Evolutionary conservation across 2,888 invertebrate species (phyloP), one percentile per base, ranked within the genome.

Genomic region (Amiota communis): DNA sequence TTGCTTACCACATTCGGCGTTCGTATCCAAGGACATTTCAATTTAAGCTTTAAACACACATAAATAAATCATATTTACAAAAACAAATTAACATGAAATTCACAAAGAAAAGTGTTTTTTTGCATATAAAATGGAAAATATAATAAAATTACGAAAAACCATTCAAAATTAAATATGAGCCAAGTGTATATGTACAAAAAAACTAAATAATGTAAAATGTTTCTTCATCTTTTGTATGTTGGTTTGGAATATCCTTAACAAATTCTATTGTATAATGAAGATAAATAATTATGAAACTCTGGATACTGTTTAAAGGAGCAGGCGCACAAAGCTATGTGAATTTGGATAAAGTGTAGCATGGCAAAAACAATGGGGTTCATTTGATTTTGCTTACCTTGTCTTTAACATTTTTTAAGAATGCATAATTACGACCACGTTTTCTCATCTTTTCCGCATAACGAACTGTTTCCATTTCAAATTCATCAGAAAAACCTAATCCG

Each of bases 401-500:
- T 89, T 96, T 96, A 12, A 98, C 94, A 86, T 93, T 96, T 89
- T 95, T 96, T 81, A 97, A 93, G 88, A 97, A 95, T 83, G 97
- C 97, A 89, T 95, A 95, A 72, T 90, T 88, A 68, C 88, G 87
- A 20, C 88, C 87, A 47, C 87, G 87, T 88, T 88, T 92, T 90
- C 72, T 92, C 90, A 84, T 91, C 89, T 79, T 92, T 88, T 89
- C 91, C 86, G 81, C 91, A 86, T 88, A 91, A 85, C 86, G 92
- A 88, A 71, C 95, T 74, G 93, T 95, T 90, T 98, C 98, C 86
- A 95, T 92, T 90, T 99, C 98, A 90, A 99, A 99, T 87, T 98
- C 97, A 89, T 99, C 98, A 51, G 95, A 95, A 88, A 97, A 97
- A 0, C 97, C 97, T 74, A 95, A 92, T 0, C 98, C 98, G n/a